Evolutionary conservation across 2,888 invertebrate genomes (phyloP), one percentile per base, ranked within the genome.

Genomic region (Dynastes grantii): DNA sequence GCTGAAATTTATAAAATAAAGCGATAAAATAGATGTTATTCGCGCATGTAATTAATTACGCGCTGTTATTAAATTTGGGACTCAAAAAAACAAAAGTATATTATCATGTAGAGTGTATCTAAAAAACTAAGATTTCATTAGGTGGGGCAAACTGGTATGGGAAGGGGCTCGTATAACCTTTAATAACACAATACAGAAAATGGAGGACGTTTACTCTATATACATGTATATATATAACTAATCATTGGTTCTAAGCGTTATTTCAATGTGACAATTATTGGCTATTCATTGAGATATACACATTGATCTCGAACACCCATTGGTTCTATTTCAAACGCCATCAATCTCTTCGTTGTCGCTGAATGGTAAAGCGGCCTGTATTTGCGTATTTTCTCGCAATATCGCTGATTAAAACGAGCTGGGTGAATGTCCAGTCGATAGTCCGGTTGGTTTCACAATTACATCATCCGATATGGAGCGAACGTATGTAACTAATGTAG

Each of bases 381-480:
- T 63, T 63, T 29, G 32, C 61, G 22, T 1, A 61, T 61, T 61
- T 61, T 29, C 8, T 29, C 22, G 27, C 32, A 63, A 63, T 63
- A 32, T 63, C 63, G 63, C 63, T 63, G 63, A 63, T 63, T 63
- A 63, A 63, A 63, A 11, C 32, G 13, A 29, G 11, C 32, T 32
- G 63, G 29, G 63, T 27, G 32, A 32, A 32, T 32, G 32, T 32
- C 32, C 63, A 32, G 32, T 63, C 29, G 13, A 29, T n/a, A 63
- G 27, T 63, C 29, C 63, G 13, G 63, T 63, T 63, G 27, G 32
- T 29, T 63, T 63, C n/a, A 32, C 63, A 32, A 32, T 63, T 32
- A 32, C 9, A 22, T 22, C 8, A 22, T n/a, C 16, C 55, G 55
- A 58, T 58, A 58, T 58, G 63, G 29, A 29, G 13, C 63, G 29